Conservation (phyloP, 2,113 vertebrate genomes). For the Oncorhynchus kisutch region DNA sequence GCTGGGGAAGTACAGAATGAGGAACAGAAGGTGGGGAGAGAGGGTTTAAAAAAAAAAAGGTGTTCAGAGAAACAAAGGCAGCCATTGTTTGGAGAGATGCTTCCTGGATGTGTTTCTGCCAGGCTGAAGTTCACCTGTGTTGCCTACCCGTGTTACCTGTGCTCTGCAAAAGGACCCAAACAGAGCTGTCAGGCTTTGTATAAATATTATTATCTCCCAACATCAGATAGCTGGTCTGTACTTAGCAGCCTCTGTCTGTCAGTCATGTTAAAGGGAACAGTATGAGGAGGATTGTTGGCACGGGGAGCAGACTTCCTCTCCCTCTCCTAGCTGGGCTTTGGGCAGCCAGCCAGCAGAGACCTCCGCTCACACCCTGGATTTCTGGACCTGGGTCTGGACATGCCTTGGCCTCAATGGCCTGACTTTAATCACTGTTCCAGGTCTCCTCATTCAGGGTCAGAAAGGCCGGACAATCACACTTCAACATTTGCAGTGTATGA, state of each 20-base stretch:
- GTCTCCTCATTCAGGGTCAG: constrained; percentile 41
- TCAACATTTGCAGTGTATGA: constrained; percentile 32
- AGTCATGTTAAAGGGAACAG: constrained; percentile 61
- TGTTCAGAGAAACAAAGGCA: constrained; percentile 76
- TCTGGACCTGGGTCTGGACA: constrained; percentile 13
- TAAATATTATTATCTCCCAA: constrained; percentile 61
- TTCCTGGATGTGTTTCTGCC: constrained; percentile 72
- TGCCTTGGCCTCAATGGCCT: constrained; percentile 27
- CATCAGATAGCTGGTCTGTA: constrained; percentile 68
- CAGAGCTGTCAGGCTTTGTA: constrained; percentile 64
- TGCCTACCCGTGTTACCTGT: constrained; percentile 80
- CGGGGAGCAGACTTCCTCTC: constrained; percentile 24
- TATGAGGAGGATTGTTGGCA: constrained; percentile 45
- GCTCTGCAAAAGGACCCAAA: constrained; percentile 74
- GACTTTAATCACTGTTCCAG: constrained; percentile 46
- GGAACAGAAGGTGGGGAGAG: constrained; percentile 31
- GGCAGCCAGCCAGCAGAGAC: constrained; percentile 45
- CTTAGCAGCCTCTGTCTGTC: too few relatives aligned
- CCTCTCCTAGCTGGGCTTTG: constrained; percentile 32
- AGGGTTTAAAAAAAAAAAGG: constrained; percentile 13
- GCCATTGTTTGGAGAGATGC: constrained; percentile 81
- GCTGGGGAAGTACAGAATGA: constrained; percentile 24
- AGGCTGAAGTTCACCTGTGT: constrained; percentile 78
- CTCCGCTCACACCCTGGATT: constrained; percentile 44
- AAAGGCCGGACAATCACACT: neutral